phyloP scores from a whole-genome alignment of 1,140 invertebrate species.

The Neodiprion fabricii region DNA sequence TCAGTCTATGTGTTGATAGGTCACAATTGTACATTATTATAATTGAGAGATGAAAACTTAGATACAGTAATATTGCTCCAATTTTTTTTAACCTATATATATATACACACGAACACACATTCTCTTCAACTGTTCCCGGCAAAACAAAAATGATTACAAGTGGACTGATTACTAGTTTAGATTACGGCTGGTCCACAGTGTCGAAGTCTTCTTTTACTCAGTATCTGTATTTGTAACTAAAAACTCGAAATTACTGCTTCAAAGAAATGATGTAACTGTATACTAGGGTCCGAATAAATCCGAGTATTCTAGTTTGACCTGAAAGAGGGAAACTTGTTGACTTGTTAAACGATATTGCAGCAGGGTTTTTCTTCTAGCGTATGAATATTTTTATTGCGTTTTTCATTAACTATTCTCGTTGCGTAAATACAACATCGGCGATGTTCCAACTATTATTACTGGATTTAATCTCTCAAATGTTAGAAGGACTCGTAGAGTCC shows the following conservation, averaged over 20 bases:
- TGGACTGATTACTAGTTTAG: neutral
- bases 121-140: slow-evolving; percentile 1
- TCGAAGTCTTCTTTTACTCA: neutral
- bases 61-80: neutral
- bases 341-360: too few relatives aligned
- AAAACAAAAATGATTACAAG: neutral
- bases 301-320: too few relatives aligned
- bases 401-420: too few relatives aligned
- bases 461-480: neutral
- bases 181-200: neutral
- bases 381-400: too few relatives aligned
- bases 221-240: neutral
- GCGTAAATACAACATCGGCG: too few relatives aligned
- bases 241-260: too few relatives aligned
- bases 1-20: neutral
- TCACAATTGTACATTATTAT: neutral
- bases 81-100: neutral
- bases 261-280: too few relatives aligned
- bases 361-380: too few relatives aligned
- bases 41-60: neutral
- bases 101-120: neutral
- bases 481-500: neutral
- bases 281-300: too few relatives aligned
- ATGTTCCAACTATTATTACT: neutral
- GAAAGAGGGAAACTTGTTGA: too few relatives aligned